Base-by-base conservation (phyloP, 1,140 invertebrate species). In the Schlechtendalia chinensis region DNA sequence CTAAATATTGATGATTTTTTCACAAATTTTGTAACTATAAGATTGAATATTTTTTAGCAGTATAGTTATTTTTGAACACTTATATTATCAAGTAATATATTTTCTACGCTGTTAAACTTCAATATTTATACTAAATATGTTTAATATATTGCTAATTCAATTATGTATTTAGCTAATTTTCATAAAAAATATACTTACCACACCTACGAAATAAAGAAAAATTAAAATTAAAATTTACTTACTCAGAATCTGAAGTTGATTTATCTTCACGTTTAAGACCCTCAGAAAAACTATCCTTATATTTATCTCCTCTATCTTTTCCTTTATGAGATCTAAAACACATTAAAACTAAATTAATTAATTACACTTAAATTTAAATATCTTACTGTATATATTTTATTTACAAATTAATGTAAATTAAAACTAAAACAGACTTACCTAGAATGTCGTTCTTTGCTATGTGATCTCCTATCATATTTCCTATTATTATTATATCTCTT, bases 221-320 rank as follows among this genome's bases (percentile, higher is more conserved):
- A 47, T 14, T 14, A 24, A 67, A 54, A 1, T 29, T 19, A 27
- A 72, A 47, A 45, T 80, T 5, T 89, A 86, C 82, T 90, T 88
- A 85, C 89, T 90, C 83, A 89, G 90, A 84, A 88, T 90, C 84
- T 88, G 86, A 91, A 82, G 86, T 90, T 32, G 89, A 90, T 22
- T 88, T 89, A 71, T 87, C 87, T 54, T 91, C 88, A 27, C 88
- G 85, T 81, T 91, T 90, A 72, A 93, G 87, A 19, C 93, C 93
- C 86, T 96, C 94, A 79, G 93, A 95, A n/a, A 94, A 85, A 63
- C 94, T 94, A 83, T 92, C 93, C 86, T 94, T 91, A 83, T 90
- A 93, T 83, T 91, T 92, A 84, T 93, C 91, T 82, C 75, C 82
- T 58, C 58, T 72, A 58, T 74, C 75, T 81, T 67, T 75, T 69